Conservation (phyloP, 2,113 vertebrate species). For the Myotis yumanensis region DNA sequence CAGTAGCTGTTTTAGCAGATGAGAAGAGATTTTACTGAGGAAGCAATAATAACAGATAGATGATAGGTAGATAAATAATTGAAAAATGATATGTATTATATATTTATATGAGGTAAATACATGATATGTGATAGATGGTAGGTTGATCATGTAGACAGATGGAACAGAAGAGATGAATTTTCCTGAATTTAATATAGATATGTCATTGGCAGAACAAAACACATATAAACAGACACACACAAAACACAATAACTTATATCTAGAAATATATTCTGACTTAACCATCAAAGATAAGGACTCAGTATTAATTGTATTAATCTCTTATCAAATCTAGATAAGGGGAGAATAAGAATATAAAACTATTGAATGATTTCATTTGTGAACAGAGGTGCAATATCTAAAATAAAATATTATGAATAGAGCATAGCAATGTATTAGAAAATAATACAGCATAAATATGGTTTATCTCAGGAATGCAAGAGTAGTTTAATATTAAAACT, state of each 20-base stretch:
- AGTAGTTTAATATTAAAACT: neutral
- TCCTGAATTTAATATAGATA: neutral
- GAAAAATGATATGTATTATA: too few species aligned
- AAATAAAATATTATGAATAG: constrained; percentile 7
- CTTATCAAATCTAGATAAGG: neutral
- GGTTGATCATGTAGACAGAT: neutral
- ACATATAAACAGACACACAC: neutral
- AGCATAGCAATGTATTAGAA: neutral
- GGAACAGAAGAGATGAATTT: neutral
- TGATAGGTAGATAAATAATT: neutral
- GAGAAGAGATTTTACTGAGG: neutral
- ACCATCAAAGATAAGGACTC: neutral
- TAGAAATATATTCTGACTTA: neutral
- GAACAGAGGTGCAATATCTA: neutral
- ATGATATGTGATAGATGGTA: neutral
- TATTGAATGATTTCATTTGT: neutral
- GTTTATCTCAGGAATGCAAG: neutral
- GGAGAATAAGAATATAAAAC: neutral
- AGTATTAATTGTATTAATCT: neutral
- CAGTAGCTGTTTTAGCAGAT: constrained; percentile 23
- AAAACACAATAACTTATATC: neutral
- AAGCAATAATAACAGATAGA: neutral
- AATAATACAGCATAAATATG: neutral
- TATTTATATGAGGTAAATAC: neutral
- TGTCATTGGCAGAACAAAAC: neutral